Evolutionary conservation across 37 sponge, comb jelly and placozoan genomes (phyloP).

Genomic region (Halisarca cf. caerulea): DNA sequence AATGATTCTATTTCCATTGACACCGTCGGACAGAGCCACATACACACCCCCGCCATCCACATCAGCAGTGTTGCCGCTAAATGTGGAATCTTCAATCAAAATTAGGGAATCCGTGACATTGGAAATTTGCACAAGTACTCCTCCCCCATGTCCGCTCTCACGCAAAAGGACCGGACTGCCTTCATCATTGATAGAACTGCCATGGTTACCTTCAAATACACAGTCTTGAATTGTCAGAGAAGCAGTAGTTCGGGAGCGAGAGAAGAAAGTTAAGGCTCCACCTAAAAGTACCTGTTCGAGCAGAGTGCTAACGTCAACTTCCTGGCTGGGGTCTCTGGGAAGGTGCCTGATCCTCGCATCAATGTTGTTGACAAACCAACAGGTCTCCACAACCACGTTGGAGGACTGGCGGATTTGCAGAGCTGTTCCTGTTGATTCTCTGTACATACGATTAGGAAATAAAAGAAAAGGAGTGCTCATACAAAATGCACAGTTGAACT

Average conservation of each 20-base stretch:
- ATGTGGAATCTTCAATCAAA: constrained; percentile 27
- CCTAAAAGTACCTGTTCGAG: constrained; percentile 35
- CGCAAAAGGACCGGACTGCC: constrained; percentile 63
- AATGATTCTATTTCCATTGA: constrained; percentile 11
- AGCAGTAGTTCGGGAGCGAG: not conserved
- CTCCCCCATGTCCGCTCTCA: constrained; percentile 74
- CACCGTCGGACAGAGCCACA: constrained; percentile 45
- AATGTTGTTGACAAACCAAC: constrained; percentile 48
- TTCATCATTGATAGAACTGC: constrained; percentile 41
- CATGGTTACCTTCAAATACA: constrained; percentile 42
- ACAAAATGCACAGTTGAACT: too few species aligned
- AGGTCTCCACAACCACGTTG: constrained; percentile 32
- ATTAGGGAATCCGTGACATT: constrained; percentile 12
- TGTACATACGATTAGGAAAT: too few species aligned
- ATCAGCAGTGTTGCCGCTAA: constrained; percentile 55
- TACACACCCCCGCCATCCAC: constrained; percentile 75
- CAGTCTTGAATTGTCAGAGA: constrained; percentile 46
- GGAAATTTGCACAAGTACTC: constrained; percentile 39
- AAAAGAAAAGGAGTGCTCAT: too few species aligned
- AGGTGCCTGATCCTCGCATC: constrained; percentile 1
- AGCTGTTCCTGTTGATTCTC: constrained; percentile 51
- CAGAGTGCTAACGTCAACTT: constrained; percentile 31
- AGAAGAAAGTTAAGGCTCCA: constrained; percentile 64
- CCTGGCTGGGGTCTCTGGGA: not conserved
- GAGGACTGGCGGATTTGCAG: constrained; percentile 41